Conservation (phyloP, 2,797 vertebrate species). For the Pyrocephalus nanus region DNA sequence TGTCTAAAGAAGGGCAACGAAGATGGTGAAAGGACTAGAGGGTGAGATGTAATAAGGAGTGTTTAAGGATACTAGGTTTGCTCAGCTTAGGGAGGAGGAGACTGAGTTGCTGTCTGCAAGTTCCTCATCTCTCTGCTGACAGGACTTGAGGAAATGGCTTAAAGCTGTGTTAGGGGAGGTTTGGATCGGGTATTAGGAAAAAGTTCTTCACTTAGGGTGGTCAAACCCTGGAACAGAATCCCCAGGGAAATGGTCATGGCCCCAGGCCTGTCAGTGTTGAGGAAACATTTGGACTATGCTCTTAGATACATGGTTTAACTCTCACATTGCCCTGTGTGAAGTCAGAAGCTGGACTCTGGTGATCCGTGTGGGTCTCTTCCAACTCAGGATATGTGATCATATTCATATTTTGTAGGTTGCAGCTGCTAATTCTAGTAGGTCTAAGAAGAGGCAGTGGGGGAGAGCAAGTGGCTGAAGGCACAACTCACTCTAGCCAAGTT, state of each 20-base stretch:
- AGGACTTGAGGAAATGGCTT: background rate
- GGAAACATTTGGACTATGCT: background rate
- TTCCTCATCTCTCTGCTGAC: background rate
- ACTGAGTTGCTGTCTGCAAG: background rate
- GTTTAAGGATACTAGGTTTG: background rate
- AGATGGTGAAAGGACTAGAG: background rate
- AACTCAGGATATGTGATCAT: background rate
- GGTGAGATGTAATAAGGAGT: background rate
- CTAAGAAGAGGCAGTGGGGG: background rate
- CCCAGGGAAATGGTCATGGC: background rate
- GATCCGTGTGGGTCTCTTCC: fast-evolving
- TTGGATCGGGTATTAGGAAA: background rate
- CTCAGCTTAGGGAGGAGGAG: background rate
- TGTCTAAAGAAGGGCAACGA: background rate
- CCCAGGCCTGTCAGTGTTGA: background rate
- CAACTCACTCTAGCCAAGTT: background rate
- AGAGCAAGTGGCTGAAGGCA: background rate
- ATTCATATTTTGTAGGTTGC: background rate
- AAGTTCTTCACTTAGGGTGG: background rate
- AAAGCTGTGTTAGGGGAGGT: background rate
- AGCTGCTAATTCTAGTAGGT: background rate
- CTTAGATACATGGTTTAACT: background rate
- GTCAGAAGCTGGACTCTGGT: background rate
- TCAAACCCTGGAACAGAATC: background rate
- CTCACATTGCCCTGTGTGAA: background rate